These are phyloP conservation scores for Platynereis dumerilii DNA, from an alignment of 2,888 invertebrate species.

Conservation along the genomic window DNA sequence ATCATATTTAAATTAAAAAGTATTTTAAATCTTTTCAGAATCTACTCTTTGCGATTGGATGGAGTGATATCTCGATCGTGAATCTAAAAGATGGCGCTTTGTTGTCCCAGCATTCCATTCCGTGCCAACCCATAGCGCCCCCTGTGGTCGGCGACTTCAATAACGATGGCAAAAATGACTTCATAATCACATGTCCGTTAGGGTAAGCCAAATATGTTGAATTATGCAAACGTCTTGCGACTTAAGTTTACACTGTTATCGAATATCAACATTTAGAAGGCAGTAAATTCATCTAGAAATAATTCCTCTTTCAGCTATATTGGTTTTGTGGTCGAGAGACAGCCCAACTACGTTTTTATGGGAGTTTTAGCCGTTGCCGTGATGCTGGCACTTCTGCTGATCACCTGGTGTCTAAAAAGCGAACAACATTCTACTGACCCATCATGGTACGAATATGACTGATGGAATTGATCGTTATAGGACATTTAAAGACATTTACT, in stretches of 20 bases:
- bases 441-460: too few relatives aligned
- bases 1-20: background rate
- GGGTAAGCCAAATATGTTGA: conserved; percentile 42
- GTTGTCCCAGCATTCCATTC: conserved; percentile 53
- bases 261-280: background rate
- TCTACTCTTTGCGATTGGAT: conserved; percentile 48
- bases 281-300: background rate
- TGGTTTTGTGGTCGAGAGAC: conserved; percentile 61
- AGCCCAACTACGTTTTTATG: conserved; percentile 49
- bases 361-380: conserved; percentile 49
- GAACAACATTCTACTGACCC: conserved; percentile 15
- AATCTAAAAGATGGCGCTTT: conserved; percentile 52
- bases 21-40: conserved; percentile 35
- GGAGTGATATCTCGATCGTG: conserved; percentile 48
- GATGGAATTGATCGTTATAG: too few relatives aligned
- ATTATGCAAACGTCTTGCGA: background rate
- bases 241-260: background rate
- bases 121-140: conserved; percentile 52
- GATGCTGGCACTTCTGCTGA: conserved; percentile 48
- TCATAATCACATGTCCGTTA: conserved; percentile 54
- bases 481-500: too few relatives aligned
- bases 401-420: conserved; percentile 51
- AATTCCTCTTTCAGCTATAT: conserved; percentile 47
- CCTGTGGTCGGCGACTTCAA: conserved; percentile 57
- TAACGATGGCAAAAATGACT: conserved; percentile 56